Evolutionary conservation across 2,113 vertebrate genomes (phyloP), one percentile per base, ranked within the genome.

Genomic region (Urocitellus parryii): DNA sequence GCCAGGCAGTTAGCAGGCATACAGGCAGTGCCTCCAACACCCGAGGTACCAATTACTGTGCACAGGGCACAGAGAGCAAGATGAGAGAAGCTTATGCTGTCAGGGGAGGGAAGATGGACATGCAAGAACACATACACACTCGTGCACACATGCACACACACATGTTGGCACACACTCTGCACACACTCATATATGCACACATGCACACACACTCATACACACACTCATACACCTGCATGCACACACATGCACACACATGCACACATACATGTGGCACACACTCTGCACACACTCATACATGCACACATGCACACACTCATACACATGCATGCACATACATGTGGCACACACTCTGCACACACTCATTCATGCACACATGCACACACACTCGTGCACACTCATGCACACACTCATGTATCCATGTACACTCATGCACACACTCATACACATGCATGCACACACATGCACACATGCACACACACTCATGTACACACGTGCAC

Each of bases 121-220:
- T 0, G 12, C 0, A 2, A 32, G 4, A 5, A 22, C 56, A 20
- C 12, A 4, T 4, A 9, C 27, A 3, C 39, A 4, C 58, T 12
- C 12, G n/a, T 20, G 27, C 34, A 68, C 13, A 5, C 17, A 0
- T 27, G 6, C 22, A 11, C 8, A 5, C n/a, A n/a, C 17, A 68
- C 2, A 42, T 42, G 39, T 42, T 42, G 39, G 39, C 39, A 42
- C 39, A 42, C 39, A 42, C 39, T 42, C 39, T 42, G 10, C 58
- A 78, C 27, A 83, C 24, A 37, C 80, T 53, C 51, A 53, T 53
- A 53, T 53, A 24, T 9, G 39, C 39, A 42, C 39, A 10, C n/a
- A 42, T 18, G 24, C 39, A 39, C 27, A 39, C 39, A 25, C 25
- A 7, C 51, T 53, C 51, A 53, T 53, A 4, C 39, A 42, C 39